Conservation (phyloP, 2,797 vertebrate genomes). For the Lycodopsis pacificus region DNA sequence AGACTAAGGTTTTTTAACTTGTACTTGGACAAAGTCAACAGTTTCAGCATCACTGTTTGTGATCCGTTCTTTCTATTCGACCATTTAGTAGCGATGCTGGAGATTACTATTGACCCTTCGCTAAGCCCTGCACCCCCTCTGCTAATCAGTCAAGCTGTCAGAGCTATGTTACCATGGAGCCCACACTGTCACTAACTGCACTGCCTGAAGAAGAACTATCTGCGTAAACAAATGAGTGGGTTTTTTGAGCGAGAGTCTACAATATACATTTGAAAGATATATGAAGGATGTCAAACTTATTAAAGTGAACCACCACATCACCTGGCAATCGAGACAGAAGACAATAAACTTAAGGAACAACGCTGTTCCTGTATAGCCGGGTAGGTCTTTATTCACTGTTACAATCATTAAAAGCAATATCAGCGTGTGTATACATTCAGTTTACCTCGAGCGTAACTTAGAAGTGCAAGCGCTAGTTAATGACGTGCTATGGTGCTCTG, state of each 20-base stretch:
- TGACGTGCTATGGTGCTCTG: too few species aligned
- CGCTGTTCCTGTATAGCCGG: neutral
- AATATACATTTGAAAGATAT: neutral
- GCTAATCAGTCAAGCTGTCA: neutral
- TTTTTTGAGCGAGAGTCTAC: neutral
- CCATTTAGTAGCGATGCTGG: slow-evolving; percentile 1
- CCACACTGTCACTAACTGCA: neutral
- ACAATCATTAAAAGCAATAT: neutral
- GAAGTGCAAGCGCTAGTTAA: too few species aligned
- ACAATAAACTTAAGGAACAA: neutral
- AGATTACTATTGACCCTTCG: neutral
- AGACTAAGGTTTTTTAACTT: neutral
- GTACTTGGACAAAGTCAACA: neutral
- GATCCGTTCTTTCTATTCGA: neutral
- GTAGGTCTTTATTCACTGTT: neutral
- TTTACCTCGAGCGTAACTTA: neutral
- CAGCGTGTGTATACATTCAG: neutral
- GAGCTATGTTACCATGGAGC: neutral
- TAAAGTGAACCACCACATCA: neutral
- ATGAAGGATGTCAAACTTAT: neutral
- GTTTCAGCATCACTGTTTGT: neutral
- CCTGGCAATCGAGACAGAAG: too few species aligned
- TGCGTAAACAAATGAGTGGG: neutral
- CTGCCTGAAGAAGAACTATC: too few species aligned
- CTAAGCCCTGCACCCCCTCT: neutral